A percentile compares a stretch with the other conserved stretches of the same genome.
Evolutionary conservation across 2,113 vertebrate genomes (phyloP).

Genomic region (human): GRCh38 chr11:40463001-40463500

Average conservation of each 20-base stretch:
- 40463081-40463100: neutral
- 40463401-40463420: neutral
- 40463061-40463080: neutral
- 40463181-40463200: no score
- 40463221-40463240: neutral
- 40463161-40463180: neutral
- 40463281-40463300: neutral
- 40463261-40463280: neutral
- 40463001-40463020: neutral
- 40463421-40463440: neutral
- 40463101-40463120: neutral
- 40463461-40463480: neutral
- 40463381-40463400: neutral
- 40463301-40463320: neutral
- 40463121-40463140: neutral
- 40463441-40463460: neutral
- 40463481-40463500: neutral
- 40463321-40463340: no score
- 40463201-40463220: no score
- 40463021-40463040: neutral
- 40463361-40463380: neutral
- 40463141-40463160: neutral
- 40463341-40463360: neutral
- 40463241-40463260: no score
- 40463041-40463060: neutral